Percentiles rank a stretch among this genome's conserved stretches.
Evolutionary conservation across 2,888 invertebrate species (phyloP).

Genomic region (Fragum sueziense): DNA sequence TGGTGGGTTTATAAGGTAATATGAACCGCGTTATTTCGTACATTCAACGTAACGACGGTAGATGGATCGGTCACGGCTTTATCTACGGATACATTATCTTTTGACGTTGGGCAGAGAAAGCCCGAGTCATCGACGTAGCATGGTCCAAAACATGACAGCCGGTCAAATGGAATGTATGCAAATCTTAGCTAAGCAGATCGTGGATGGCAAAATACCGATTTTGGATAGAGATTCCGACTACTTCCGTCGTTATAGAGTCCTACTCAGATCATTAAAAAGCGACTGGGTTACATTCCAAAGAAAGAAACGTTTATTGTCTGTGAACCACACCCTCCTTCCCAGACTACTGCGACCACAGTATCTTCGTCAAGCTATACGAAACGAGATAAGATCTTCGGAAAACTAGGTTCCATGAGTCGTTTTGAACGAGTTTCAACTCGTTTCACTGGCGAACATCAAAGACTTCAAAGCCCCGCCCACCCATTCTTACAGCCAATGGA

Average conservation of each 20-base stretch:
- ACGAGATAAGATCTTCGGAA: background rate
- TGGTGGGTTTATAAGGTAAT: too few relatives aligned
- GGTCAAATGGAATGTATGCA: conserved; percentile 1
- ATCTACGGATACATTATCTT: conserved; percentile 5
- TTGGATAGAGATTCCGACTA: conserved; percentile 3
- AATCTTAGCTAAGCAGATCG: background rate
- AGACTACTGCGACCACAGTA: background rate
- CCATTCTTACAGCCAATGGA: background rate
- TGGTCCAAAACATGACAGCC: background rate
- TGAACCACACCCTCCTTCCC: background rate
- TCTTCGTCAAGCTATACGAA: conserved; percentile 1
- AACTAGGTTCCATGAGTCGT: background rate
- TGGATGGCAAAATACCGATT: background rate
- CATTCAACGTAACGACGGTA: too few relatives aligned
- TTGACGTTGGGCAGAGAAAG: background rate
- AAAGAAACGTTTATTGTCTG: background rate
- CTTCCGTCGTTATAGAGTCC: background rate
- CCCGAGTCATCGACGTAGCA: background rate
- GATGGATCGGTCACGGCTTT: background rate
- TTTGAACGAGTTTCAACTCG: background rate
- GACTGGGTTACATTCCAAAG: background rate
- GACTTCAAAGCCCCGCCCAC: background rate
- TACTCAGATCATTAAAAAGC: background rate
- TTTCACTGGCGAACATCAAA: background rate
- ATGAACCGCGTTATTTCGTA: too few relatives aligned